phyloP scores from a whole-genome alignment of 2,888 invertebrate genomes.

The Torymus auratus region DNA sequence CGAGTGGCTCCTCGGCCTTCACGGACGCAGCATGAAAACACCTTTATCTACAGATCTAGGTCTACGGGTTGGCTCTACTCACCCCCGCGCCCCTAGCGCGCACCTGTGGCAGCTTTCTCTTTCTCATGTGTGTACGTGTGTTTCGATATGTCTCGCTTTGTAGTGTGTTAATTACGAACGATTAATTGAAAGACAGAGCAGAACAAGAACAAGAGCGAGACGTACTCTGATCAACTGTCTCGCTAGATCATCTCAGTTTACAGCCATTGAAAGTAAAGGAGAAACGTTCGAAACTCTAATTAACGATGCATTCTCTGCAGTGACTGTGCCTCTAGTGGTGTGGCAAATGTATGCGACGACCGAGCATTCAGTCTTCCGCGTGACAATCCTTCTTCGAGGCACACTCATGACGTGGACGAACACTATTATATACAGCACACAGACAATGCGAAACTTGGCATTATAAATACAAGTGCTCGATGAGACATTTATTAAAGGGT shows the following conservation, averaged over 20 bases:
- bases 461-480: no score
- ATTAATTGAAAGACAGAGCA: no score
- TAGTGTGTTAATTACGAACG: no score
- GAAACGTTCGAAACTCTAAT: neutral
- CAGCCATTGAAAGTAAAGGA: slow-evolving; percentile 24
- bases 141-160: neutral
- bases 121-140: neutral
- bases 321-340: slow-evolving; percentile 21
- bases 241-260: neutral
- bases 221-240: neutral
- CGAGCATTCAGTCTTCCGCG: slow-evolving; percentile 42
- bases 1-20: slow-evolving; percentile 66
- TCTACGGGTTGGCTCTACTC: slow-evolving; percentile 71
- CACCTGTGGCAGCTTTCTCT: neutral
- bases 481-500: neutral
- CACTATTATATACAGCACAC: no score
- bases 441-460: no score
- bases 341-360: neutral
- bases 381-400: no score
- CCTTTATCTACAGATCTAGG: slow-evolving; percentile 75
- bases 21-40: slow-evolving; percentile 75
- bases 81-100: slow-evolving; percentile 60
- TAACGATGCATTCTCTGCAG: slow-evolving; percentile 38
- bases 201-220: slow-evolving; percentile 16
- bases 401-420: no score